phyloP scores from a whole-genome alignment of 2,113 vertebrate species.

The Ariopsis seemanni region DNA sequence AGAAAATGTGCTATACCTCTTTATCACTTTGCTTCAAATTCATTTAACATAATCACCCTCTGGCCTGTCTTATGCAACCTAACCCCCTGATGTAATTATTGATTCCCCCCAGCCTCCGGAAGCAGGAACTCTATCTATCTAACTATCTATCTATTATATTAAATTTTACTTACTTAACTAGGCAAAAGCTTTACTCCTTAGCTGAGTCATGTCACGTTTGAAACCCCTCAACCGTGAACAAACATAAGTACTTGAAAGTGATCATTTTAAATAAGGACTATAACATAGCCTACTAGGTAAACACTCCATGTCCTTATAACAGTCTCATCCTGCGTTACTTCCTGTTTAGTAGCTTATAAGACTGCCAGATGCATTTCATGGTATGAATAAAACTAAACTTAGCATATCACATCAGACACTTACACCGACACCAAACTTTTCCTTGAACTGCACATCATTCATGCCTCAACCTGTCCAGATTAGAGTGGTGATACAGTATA shows the following conservation, averaged over 20 bases:
- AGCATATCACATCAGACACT: background rate
- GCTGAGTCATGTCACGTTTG: slow-evolving; percentile 8
- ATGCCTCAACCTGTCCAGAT: background rate
- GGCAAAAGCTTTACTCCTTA: slow-evolving; percentile 33
- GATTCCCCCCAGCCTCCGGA: slow-evolving; percentile 45
- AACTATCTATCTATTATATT: slow-evolving; percentile 5
- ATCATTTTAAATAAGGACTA: background rate
- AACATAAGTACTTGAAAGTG: slow-evolving; percentile 8
- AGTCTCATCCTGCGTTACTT: background rate
- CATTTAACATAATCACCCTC: slow-evolving; percentile 42
- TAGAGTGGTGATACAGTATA: background rate
- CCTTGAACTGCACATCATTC: background rate
- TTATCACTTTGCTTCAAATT: slow-evolving; percentile 24
- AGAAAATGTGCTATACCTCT: slow-evolving; percentile 1
- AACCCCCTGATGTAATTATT: slow-evolving; percentile 49
- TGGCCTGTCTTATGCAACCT: slow-evolving; percentile 14
- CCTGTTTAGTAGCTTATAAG: background rate
- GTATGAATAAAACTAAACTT: background rate
- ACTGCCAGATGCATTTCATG: background rate
- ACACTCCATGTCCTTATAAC: background rate
- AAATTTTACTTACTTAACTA: slow-evolving; percentile 19
- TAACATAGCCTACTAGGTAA: background rate
- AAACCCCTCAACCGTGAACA: slow-evolving; percentile 6
- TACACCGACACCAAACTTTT: background rate
- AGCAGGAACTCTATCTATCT: slow-evolving; percentile 28